Conservation (phyloP, 2,797 vertebrate genomes). For the Manis pentadactyla region DNA sequence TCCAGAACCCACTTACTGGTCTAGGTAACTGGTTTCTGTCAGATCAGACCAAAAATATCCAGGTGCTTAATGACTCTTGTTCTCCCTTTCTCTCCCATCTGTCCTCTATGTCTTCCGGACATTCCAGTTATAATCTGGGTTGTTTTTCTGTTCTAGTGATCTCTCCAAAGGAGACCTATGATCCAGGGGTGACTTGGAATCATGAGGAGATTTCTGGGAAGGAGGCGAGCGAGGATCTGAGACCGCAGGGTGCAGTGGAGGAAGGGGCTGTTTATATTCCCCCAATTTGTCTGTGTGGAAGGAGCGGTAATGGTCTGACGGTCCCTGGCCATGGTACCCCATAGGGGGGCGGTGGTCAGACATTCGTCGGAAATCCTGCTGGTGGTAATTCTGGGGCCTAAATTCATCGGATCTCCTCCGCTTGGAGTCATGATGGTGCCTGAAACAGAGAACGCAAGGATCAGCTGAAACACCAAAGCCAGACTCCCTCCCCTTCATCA, state of each 20-base stretch:
- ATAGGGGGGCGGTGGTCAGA: constrained; percentile 92
- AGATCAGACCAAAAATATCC: constrained; percentile 77
- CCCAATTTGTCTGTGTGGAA: constrained; percentile 93
- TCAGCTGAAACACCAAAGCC: not conserved
- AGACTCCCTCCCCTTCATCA: accelerated
- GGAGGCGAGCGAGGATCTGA: constrained; percentile 95
- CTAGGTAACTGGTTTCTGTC: constrained; percentile 70
- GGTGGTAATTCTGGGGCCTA: constrained; percentile 92
- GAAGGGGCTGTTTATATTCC: constrained; percentile 91
- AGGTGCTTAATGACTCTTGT: constrained; percentile 1
- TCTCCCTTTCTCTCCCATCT: not conserved
- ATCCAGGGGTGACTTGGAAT: constrained; percentile 90
- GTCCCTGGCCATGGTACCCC: constrained; percentile 91
- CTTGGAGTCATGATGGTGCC: constrained; percentile 95
- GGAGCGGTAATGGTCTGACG: constrained; percentile 94
- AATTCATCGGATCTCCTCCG: constrained; percentile 95
- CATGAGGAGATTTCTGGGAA: constrained; percentile 95
- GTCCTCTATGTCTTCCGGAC: constrained; percentile 91
- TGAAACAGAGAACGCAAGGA: constrained; percentile 67
- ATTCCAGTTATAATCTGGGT: constrained; percentile 95
- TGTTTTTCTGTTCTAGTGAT: constrained; percentile 91
- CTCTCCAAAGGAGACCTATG: constrained; percentile 94
- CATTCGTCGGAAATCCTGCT: constrained; percentile 96
- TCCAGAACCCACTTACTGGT: constrained; percentile 80
- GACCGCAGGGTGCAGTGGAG: constrained; percentile 87